phyloP scores from a whole-genome alignment of 2,797 vertebrate species.

The Adelosebastes latens region DNA sequence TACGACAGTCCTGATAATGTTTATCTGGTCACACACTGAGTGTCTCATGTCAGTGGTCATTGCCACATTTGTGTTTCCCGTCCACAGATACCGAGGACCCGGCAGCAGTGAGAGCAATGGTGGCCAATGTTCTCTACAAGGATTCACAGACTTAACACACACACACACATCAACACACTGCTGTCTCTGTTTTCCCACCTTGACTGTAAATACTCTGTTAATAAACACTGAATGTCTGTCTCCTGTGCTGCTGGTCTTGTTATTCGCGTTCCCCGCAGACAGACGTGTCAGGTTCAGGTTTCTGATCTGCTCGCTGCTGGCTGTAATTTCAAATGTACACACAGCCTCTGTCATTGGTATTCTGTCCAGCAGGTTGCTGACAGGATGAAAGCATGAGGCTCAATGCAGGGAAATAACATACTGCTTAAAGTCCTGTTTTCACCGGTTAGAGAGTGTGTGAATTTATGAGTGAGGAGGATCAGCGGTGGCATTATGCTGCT shows the following conservation, averaged over 20 bases:
- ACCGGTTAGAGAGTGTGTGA: background rate
- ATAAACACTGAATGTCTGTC: slow-evolving; percentile 61
- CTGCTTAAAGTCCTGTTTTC: slow-evolving; percentile 22
- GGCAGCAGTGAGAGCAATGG: slow-evolving; percentile 81
- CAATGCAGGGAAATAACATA: slow-evolving; percentile 2
- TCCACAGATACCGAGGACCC: slow-evolving; percentile 84
- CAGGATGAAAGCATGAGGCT: slow-evolving; percentile 1
- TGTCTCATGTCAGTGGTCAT: background rate
- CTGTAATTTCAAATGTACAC: slow-evolving; percentile 26
- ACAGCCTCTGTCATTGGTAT: slow-evolving; percentile 20
- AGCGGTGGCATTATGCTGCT: slow-evolving; percentile 13
- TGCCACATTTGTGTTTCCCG: slow-evolving; percentile 20
- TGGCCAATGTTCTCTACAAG: slow-evolving; percentile 87
- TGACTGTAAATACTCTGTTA: slow-evolving; percentile 68
- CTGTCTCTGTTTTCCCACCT: background rate
- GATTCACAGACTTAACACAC: slow-evolving; percentile 42
- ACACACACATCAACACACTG: background rate
- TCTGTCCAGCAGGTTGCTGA: slow-evolving; percentile 2
- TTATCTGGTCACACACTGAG: background rate
- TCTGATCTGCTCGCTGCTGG: background rate
- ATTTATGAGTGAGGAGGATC: background rate
- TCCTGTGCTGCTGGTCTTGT: slow-evolving; percentile 6
- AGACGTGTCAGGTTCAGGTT: slow-evolving; percentile 29
- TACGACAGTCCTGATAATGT: background rate
- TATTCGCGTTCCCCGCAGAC: slow-evolving; percentile 15